phyloP scores from a whole-genome alignment of 2,113 vertebrate species.

The Caranx melampygus region DNA sequence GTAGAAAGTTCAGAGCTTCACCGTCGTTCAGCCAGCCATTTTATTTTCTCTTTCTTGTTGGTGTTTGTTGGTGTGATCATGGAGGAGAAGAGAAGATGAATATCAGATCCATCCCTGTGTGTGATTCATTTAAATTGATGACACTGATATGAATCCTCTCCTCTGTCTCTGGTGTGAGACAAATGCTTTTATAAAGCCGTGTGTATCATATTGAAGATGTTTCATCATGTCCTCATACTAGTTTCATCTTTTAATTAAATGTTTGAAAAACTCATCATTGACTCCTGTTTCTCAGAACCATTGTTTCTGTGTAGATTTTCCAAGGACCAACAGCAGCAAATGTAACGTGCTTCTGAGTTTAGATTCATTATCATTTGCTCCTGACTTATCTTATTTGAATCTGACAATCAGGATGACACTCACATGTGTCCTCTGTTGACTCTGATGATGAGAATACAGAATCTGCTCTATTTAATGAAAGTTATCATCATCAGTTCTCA shows the following conservation, averaged over 20 bases:
- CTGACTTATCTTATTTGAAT: conserved; percentile 2
- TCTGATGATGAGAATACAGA: background rate
- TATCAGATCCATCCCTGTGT: background rate
- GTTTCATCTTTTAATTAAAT: conserved; percentile 8
- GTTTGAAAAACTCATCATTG: background rate
- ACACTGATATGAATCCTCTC: background rate
- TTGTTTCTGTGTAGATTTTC: background rate
- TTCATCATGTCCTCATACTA: background rate
- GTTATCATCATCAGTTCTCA: no score
- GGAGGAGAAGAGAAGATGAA: background rate
- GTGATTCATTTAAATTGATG: no score
- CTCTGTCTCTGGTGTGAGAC: background rate
- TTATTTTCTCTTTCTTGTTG: background rate
- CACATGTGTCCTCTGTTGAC: conserved; percentile 5
- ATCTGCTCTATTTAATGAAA: background rate
- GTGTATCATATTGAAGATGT: background rate
- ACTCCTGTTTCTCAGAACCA: background rate
- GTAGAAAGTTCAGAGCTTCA: background rate
- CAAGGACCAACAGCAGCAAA: conserved; percentile 10
- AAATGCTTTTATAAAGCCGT: background rate
- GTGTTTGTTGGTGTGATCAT: background rate
- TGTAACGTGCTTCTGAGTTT: background rate
- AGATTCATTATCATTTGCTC: background rate
- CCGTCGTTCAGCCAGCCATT: background rate
- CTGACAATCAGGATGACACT: background rate